These are phyloP conservation scores for Spondyliosoma cantharus DNA, from an alignment of 2,797 vertebrate species.

Conservation along the genomic window DNA sequence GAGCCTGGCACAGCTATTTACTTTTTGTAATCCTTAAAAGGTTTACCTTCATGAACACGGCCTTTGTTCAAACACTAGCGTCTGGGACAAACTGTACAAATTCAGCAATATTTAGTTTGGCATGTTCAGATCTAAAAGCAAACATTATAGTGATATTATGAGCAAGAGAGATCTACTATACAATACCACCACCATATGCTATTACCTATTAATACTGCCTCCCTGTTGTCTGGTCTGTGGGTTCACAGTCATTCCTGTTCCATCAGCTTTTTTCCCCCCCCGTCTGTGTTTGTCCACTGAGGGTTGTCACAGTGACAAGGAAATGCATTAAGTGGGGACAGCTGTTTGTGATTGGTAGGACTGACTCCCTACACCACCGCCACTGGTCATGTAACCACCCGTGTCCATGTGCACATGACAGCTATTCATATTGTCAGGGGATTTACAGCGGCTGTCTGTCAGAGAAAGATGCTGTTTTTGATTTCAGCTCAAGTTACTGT, in stretches of 20 bases:
- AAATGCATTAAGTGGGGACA: constrained; percentile 67
- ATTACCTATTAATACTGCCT: constrained; percentile 8
- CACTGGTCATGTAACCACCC: constrained; percentile 39
- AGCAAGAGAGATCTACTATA: background rate
- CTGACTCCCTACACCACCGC: constrained; percentile 49
- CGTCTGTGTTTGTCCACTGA: constrained; percentile 54
- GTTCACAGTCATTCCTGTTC: constrained; percentile 41
- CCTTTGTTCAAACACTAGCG: constrained; percentile 59
- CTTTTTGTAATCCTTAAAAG: constrained; percentile 66
- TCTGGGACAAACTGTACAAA: constrained; percentile 24
- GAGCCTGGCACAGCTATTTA: constrained; percentile 59
- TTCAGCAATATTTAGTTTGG: constrained; percentile 23
- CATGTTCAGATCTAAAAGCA: constrained; percentile 9
- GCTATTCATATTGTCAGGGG: constrained; percentile 28
- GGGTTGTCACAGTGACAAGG: constrained; percentile 73
- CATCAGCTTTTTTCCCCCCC: constrained; percentile 30
- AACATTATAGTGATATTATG: background rate
- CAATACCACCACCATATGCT: constrained; percentile 14
- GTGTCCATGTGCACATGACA: constrained; percentile 64
- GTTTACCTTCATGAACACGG: constrained; percentile 62
- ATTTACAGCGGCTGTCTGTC: constrained; percentile 37
- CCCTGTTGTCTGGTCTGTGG: constrained; percentile 6
- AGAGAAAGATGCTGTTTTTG: constrained; percentile 31
- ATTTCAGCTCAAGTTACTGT: constrained; percentile 22
- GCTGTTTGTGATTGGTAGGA: constrained; percentile 69